Evolutionary conservation across 2,888 invertebrate species (phyloP).

Genomic region (Zonitis immaculata): DNA sequence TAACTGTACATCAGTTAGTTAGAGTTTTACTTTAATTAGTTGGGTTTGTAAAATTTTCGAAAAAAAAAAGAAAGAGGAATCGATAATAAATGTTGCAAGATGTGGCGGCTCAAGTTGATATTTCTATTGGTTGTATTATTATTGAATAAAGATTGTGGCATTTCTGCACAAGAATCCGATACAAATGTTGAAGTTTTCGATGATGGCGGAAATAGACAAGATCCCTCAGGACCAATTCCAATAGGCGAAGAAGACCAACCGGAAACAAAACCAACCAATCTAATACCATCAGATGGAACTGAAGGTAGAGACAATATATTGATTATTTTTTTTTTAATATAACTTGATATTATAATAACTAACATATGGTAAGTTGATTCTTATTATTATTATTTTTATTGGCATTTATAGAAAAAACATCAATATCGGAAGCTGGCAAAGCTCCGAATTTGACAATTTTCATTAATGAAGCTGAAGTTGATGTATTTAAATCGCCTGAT

Average conservation of each 20-base stretch:
- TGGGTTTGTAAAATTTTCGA: not conserved
- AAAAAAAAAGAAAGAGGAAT: too few species aligned
- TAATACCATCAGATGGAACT: not conserved
- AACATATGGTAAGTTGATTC: not conserved
- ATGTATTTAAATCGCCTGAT: slow-evolving; percentile 10
- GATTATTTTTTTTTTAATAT: too few species aligned
- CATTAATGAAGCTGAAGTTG: slow-evolving; percentile 6
- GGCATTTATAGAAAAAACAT: not conserved
- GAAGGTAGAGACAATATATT: too few species aligned
- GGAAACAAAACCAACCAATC: not conserved
- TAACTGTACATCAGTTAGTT: not conserved
- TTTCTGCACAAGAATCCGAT: not conserved
- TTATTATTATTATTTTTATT: not conserved
- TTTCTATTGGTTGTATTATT: not conserved
- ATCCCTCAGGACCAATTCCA: not conserved
- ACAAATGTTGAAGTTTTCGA: not conserved
- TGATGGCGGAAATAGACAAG: not conserved
- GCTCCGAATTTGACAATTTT: not conserved
- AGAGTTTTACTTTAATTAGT: not conserved
- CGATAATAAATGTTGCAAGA: not conserved
- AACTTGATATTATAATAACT: not conserved
- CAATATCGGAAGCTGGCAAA: not conserved
- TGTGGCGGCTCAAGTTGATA: not conserved
- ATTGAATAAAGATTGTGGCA: not conserved
- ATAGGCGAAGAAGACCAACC: not conserved